These are phyloP conservation scores for Hydraecia micacea DNA, from an alignment of 2,888 invertebrate genomes.

Conservation along the genomic window DNA sequence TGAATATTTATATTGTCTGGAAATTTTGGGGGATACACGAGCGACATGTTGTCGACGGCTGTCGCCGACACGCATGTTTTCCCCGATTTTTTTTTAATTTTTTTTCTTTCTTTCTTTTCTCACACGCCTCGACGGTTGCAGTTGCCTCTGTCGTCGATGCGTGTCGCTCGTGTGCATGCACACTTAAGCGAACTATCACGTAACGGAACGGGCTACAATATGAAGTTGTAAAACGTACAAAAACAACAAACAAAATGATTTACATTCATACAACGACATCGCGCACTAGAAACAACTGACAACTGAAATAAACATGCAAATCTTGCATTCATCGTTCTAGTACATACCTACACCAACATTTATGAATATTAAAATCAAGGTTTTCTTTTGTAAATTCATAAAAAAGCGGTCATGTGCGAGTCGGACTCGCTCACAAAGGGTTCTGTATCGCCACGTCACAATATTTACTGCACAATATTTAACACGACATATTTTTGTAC, in stretches of 20 bases:
- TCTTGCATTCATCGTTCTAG: not conserved
- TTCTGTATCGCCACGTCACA: no score
- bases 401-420: not conserved
- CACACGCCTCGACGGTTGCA: not conserved
- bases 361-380: not conserved
- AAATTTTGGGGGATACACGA: not conserved
- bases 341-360: not conserved
- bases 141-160: no score
- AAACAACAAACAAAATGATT: conserved; percentile 32
- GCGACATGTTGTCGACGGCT: not conserved
- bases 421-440: not conserved
- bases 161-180: no score
- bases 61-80: not conserved
- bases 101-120: not conserved
- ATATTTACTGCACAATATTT: no score
- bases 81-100: not conserved
- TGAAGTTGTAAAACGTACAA: conserved; percentile 2
- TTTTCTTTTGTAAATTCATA: conserved; percentile 1
- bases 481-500: no score
- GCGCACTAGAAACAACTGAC: not conserved
- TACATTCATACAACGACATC: conserved; percentile 4
- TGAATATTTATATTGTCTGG: not conserved
- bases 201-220: not conserved
- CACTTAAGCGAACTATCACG: not conserved
- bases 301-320: conserved; percentile 18